These are phyloP conservation scores for Rhabdophis nuchalis DNA, from an alignment of 2,797 vertebrate species.

Conservation along the genomic window DNA sequence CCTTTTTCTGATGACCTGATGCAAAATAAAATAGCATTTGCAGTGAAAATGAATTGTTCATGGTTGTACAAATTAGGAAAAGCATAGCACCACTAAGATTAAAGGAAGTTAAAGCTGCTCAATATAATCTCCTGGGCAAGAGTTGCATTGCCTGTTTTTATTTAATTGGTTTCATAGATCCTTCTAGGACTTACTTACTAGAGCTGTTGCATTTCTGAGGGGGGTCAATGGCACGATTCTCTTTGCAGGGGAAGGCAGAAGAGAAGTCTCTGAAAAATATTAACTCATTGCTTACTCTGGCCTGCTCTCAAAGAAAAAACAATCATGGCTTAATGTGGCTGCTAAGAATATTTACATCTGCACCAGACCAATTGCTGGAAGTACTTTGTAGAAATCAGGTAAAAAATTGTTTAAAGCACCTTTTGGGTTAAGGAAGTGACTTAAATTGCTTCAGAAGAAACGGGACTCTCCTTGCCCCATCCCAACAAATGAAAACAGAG, in stretches of 20 bases:
- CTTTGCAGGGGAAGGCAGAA: background rate
- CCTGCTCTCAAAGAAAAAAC: constrained; percentile 29
- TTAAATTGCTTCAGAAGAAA: background rate
- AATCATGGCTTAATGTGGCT: constrained; percentile 43
- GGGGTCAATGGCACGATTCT: background rate
- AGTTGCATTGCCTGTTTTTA: background rate
- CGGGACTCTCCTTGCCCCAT: background rate
- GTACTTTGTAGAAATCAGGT: constrained; percentile 38
- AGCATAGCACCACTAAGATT: background rate
- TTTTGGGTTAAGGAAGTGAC: background rate
- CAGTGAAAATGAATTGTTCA: constrained; percentile 37
- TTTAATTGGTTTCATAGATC: constrained; percentile 19
- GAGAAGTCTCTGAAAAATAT: constrained; percentile 34
- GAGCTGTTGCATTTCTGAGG: background rate
- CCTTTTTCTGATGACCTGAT: constrained; percentile 40
- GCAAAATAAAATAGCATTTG: constrained; percentile 67
- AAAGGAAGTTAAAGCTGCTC: background rate
- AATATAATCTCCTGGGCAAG: background rate
- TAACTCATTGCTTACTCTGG: constrained; percentile 1
- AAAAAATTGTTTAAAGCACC: constrained; percentile 17
- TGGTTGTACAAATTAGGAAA: constrained; percentile 26
- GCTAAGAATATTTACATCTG: constrained; percentile 48
- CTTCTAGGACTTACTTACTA: background rate
- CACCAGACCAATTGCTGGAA: constrained; percentile 43
- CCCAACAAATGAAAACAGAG: background rate